These are phyloP conservation scores for Xiphorhynchus erythropygius DNA, from an alignment of 2,797 vertebrate genomes.

Conservation along the genomic window DNA sequence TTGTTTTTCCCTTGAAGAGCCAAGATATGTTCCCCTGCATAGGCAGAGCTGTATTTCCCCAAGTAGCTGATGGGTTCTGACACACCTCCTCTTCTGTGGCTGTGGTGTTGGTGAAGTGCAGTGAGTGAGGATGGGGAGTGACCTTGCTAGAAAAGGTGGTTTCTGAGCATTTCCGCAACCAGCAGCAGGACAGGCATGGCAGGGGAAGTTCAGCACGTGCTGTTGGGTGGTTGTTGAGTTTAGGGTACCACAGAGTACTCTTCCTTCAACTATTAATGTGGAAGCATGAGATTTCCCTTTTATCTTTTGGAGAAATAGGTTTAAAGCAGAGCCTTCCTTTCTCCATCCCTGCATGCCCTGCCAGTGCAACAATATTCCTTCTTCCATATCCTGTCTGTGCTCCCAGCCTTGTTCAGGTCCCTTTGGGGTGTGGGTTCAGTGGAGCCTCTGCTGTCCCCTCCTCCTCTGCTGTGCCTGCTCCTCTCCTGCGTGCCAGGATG, in stretches of 20 bases:
- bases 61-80: background rate
- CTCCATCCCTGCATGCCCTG: background rate
- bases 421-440: background rate
- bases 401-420: background rate
- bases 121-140: background rate
- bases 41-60: background rate
- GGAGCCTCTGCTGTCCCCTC: background rate
- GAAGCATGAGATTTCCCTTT: background rate
- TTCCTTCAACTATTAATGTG: background rate
- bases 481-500: rapidly evolving
- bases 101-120: background rate
- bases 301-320: background rate
- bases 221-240: background rate
- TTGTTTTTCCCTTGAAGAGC: background rate
- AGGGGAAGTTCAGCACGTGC: background rate
- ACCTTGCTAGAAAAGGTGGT: background rate
- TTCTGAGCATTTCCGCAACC: background rate
- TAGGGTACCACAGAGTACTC: background rate
- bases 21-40: background rate
- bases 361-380: rapidly evolving
- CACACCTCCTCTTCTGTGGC: rapidly evolving
- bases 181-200: background rate
- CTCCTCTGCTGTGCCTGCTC: background rate
- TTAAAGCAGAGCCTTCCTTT: background rate
- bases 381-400: background rate